A percentile compares a stretch with the other conserved stretches of the same genome.
Conservation (phyloP, 2,113 vertebrate species). For the Solenodon paradoxus region DNA sequence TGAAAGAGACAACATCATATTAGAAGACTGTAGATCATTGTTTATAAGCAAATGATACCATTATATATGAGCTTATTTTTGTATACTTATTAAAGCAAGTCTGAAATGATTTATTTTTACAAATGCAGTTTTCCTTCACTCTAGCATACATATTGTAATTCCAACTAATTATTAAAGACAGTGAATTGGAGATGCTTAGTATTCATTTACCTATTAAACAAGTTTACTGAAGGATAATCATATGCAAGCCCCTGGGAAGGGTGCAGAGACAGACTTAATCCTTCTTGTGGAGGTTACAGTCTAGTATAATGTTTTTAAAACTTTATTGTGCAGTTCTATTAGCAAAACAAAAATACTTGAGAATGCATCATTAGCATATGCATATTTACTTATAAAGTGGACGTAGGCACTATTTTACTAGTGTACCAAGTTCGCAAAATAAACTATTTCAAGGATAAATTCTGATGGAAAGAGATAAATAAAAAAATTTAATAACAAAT, state of each 20-base stretch:
- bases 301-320: background rate
- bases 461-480: background rate
- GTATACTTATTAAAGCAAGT: conserved; percentile 39
- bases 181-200: background rate
- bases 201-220: conserved; percentile 41
- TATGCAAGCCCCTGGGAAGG: background rate
- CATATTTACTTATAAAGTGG: conserved; percentile 1
- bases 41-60: conserved; percentile 67
- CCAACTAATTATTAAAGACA: conserved; percentile 44
- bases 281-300: background rate
- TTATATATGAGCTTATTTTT: conserved; percentile 64
- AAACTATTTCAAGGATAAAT: background rate
- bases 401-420: background rate
- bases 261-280: background rate
- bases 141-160: conserved; percentile 47
- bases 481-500: background rate
- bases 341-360: conserved; percentile 39
- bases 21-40: conserved; percentile 52
- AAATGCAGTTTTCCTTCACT: conserved; percentile 60
- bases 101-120: conserved; percentile 56
- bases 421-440: background rate
- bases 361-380: background rate
- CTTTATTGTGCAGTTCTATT: background rate
- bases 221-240: background rate
- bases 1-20: conserved; percentile 58